Base-by-base conservation (phyloP, 2,113 vertebrate species). In the Aplodontia rufa region DNA sequence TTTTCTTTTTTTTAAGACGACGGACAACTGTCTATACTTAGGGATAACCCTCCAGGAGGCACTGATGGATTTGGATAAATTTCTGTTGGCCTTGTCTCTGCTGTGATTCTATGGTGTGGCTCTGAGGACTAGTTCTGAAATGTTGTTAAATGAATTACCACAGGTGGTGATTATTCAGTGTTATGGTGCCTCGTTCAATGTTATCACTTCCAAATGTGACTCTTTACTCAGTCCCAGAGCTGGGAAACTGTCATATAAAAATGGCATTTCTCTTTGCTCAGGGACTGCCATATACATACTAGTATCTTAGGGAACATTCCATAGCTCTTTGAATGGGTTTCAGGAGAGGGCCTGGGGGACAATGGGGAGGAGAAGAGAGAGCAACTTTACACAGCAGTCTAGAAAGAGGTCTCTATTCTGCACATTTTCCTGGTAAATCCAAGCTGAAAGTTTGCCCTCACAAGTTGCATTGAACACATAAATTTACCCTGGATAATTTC, bases 1-100 rank as follows among this genome's bases (percentile, higher is more conserved):
- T 64, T 42, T 68, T 96, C 91, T 51, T 68, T 68, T 96, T 93
- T 51, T 68, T 11, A 42, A 95, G 68, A 88, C 49, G n/a, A 86
- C 42, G 75, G 49, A 80, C 35, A 71, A 68, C 22, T 81, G 47
- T 82, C 37, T 55, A 22, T 11, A 20, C 8, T 47, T 74, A n/a
- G 16, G 17, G 45, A 11, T 1, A 75, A 75, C 40, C 32, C 51
- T 68, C 8, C 28, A 49, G 72, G 37, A 83, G 40, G 32, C 45
- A 47, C 4, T 26, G 17, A 78, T 45, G 5, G 24, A 62, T 35
- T 62, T 20, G 14, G 81, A 55, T 30, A 83, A 85, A 68, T 20
- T 32, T 79, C 75, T n/a, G 26, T 74, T 26, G 62, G 42, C 16
- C 69, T 95, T 53, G 10, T 8, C 3, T n/a, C 60, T 28, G 6